Percentiles rank a stretch among this genome's conserved stretches.
phyloP scores from a whole-genome alignment of 2,113 vertebrate genomes.

The Bos javanicus region DNA sequence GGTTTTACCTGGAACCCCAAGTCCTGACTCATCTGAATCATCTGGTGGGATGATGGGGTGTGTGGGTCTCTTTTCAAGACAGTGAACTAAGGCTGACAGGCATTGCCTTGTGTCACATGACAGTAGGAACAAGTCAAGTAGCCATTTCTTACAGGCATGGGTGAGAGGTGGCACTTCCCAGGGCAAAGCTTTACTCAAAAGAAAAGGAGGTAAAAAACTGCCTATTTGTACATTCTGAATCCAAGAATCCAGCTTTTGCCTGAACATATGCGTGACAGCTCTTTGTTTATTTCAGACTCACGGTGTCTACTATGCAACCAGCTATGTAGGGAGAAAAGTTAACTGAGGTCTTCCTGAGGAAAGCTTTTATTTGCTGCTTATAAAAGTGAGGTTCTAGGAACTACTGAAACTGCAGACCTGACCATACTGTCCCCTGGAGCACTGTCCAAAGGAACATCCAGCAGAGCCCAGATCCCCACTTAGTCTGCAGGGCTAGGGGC shows the following conservation, averaged over 20 bases:
- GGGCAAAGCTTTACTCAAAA: background rate
- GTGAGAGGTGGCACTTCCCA: background rate
- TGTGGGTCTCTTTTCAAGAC: background rate
- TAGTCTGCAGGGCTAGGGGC: background rate
- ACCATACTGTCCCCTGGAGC: background rate
- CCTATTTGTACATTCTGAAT: background rate
- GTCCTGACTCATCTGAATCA: background rate
- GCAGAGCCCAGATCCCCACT: background rate
- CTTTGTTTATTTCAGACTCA: background rate
- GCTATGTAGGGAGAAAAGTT: background rate
- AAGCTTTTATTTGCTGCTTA: background rate
- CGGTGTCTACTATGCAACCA: background rate
- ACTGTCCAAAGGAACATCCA: background rate
- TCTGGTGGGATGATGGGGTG: background rate
- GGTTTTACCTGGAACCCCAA: background rate
- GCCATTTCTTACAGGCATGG: background rate
- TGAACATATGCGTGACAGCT: background rate
- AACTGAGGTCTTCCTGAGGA: background rate
- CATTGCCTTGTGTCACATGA: background rate
- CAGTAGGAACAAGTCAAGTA: background rate
- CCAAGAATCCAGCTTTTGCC: background rate
- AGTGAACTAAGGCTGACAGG: background rate
- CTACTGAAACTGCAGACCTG: background rate
- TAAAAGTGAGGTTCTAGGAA: background rate
- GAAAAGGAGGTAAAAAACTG: background rate